Evolutionary conservation across 1,140 invertebrate genomes (phyloP).

Genomic region (Solenopsis invicta): DNA sequence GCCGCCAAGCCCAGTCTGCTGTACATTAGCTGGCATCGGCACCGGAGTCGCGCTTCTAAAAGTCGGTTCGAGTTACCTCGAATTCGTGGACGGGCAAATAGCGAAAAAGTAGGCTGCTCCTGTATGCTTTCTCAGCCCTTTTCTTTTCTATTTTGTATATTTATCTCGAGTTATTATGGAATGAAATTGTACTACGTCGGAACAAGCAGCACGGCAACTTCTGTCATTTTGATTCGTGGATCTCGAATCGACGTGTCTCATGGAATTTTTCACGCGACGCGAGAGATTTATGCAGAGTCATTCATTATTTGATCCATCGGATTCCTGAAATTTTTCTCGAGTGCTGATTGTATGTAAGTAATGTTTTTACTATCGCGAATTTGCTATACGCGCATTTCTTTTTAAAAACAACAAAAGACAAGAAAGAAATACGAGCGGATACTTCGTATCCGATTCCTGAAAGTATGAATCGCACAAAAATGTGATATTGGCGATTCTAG

Average conservation of each 20-base stretch:
- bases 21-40: slow-evolving; percentile 89
- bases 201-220: neutral
- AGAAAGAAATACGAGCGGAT: neutral
- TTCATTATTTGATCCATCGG: neutral
- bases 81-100: slow-evolving; percentile 84
- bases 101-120: slow-evolving; percentile 67
- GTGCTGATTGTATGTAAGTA: neutral
- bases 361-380: neutral
- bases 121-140: neutral
- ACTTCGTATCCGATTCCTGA: neutral
- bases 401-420: neutral
- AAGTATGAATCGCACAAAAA: slow-evolving; percentile 21
- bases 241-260: neutral
- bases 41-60: slow-evolving; percentile 88
- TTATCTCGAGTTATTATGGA: neutral
- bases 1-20: slow-evolving; percentile 88
- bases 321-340: neutral
- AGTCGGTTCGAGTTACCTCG: slow-evolving; percentile 88
- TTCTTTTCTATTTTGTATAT: slow-evolving; percentile 16
- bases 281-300: neutral
- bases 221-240: neutral
- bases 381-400: slow-evolving; percentile 24
- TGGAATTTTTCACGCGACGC: neutral
- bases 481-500: neutral
- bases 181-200: slow-evolving; percentile 19